Base-by-base conservation (phyloP, 2,113 vertebrate genomes). In the Spilogale gracilis region DNA sequence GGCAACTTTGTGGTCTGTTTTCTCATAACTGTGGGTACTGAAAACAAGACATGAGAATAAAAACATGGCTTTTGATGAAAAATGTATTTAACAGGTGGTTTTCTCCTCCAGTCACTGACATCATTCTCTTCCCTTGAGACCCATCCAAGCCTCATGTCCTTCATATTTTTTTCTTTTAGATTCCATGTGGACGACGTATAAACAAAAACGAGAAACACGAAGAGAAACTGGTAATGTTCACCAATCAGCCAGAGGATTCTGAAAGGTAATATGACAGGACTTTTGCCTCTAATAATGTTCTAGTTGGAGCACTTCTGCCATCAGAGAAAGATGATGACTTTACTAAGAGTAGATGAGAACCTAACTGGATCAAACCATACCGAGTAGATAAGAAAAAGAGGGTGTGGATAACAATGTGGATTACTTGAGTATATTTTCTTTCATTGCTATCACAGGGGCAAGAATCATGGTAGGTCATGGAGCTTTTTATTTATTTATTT, bases 201-300 rank as follows among this genome's bases (percentile, higher is more conserved):
- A 95, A 5, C 56, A 98, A 93, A 94, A 94, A 25, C 0, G 60
- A 98, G 91, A 83, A 95, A 30, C 7, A 4, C 6, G 23, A 48
- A 38, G 56, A 93, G 56, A 94, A 92, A 38, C 20, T 4, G 79
- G 92, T 88, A 23, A 60, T 96, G 86, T 50, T 93, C 50, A 13
- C 58, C 32, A 78, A 89, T 32, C 97, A 92, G 9, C 38, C 43
- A 21, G 65, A 97, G 54, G 98, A 99, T 71, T 89, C 95, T 93
- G 98, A 99, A 97, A 99, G 98, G 99, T 99, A 99, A 96, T 25
- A 54, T 0, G 7, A 13, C 50, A 60, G 18, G 11, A 54, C 12
- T 0, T 43, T 18, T 32, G 17, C 2, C 76, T 65, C 21, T 50
- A 5, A 32, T 50, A 43, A n/a, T 8, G 21, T 18, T 85, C 85